Percentiles rank a stretch among this genome's conserved stretches.
Conservation (phyloP, 2,113 vertebrate genomes). For the Spea multiplicata region DNA sequence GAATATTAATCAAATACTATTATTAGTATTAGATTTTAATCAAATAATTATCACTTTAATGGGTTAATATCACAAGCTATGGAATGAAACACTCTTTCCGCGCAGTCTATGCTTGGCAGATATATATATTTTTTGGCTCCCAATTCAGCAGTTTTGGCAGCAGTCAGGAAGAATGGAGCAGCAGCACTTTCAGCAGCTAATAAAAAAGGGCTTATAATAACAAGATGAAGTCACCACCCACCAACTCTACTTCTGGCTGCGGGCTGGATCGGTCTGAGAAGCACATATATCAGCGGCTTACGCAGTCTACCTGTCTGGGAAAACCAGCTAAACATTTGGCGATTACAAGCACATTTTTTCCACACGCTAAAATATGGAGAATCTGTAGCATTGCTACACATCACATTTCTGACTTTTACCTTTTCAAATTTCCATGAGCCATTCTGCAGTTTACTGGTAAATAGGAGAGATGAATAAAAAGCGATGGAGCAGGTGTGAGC, state of each 20-base stretch:
- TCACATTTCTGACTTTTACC: too few relatives aligned
- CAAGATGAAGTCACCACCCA: conserved; percentile 62
- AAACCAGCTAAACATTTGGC: conserved; percentile 55
- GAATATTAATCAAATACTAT: too few relatives aligned
- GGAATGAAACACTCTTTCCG: too few relatives aligned
- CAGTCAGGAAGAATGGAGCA: conserved; percentile 2
- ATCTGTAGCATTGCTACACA: neutral
- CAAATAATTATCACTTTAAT: too few relatives aligned
- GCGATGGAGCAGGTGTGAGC: too few relatives aligned
- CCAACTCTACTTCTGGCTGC: conserved; percentile 61
- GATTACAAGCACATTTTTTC: conserved; percentile 20
- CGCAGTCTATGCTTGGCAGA: neutral
- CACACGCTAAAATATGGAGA: neutral
- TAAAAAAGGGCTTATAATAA: conserved; percentile 64
- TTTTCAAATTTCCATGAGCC: too few relatives aligned
- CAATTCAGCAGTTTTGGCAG: conserved; percentile 10
- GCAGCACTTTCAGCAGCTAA: conserved; percentile 50
- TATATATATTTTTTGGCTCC: neutral
- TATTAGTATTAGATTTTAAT: too few relatives aligned
- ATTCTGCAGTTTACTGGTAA: too few relatives aligned
- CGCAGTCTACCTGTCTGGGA: conserved; percentile 54
- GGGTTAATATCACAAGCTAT: too few relatives aligned
- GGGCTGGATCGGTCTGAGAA: conserved; percentile 50
- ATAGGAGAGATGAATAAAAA: too few relatives aligned
- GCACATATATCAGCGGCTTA: conserved; percentile 51